Conservation (phyloP, 2,113 vertebrate genomes). For the Barnardius zonarius region DNA sequence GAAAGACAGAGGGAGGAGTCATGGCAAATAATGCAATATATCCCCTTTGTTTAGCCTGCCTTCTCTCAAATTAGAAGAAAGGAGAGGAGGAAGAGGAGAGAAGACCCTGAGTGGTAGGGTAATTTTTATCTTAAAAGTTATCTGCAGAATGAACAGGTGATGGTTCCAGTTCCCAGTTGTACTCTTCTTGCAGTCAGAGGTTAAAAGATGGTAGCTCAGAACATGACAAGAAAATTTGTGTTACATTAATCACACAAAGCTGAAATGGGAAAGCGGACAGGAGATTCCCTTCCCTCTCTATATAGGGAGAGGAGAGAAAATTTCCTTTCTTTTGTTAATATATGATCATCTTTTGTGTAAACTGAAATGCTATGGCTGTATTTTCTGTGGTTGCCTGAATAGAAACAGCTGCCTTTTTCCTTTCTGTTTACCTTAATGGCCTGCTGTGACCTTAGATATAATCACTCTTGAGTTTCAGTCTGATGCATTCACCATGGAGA, state of each 20-base stretch:
- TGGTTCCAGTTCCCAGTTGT: background rate
- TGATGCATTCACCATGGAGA: background rate
- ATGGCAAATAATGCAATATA: background rate
- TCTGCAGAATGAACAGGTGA: background rate
- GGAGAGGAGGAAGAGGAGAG: slow-evolving; percentile 29
- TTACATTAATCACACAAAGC: background rate
- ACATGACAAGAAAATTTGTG: background rate
- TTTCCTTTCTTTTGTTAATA: background rate
- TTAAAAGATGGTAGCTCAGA: background rate
- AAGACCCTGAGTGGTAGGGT: background rate
- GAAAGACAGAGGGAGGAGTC: background rate
- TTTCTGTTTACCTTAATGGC: background rate
- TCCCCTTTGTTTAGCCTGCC: background rate
- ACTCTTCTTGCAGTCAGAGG: background rate
- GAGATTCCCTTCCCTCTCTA: background rate
- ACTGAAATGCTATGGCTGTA: background rate
- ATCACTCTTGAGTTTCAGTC: background rate
- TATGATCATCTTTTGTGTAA: background rate
- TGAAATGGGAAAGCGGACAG: background rate
- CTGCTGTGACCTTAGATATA: background rate
- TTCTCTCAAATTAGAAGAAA: background rate
- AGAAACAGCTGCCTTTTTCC: background rate
- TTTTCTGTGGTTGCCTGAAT: background rate
- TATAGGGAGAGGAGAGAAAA: background rate
- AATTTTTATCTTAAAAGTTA: background rate